Conservation (phyloP, 2,113 vertebrate species). For the Ceyx margarethae region DNA sequence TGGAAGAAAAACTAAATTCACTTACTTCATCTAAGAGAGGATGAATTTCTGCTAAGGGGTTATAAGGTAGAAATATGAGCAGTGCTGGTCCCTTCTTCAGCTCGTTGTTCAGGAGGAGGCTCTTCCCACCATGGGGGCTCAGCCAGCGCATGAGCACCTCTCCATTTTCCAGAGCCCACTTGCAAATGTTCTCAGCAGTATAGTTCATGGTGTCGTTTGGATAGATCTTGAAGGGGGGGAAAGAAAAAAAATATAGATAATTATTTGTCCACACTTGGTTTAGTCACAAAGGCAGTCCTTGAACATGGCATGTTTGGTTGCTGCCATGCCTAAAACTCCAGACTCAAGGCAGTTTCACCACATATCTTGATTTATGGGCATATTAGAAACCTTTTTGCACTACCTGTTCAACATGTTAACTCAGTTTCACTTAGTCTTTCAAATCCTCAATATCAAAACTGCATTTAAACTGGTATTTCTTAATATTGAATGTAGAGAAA, state of each 20-base stretch:
- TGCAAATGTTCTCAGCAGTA: slow-evolving; percentile 87
- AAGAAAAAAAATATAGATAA: not conserved
- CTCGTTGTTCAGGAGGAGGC: slow-evolving; percentile 87
- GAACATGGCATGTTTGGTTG: not conserved
- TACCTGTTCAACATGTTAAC: not conserved
- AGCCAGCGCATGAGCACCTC: slow-evolving; percentile 88
- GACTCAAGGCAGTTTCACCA: not conserved
- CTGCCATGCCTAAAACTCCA: not conserved
- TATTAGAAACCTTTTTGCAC: not conserved
- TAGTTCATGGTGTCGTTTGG: slow-evolving; percentile 83
- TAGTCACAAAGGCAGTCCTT: not conserved
- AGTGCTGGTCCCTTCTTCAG: slow-evolving; percentile 93
- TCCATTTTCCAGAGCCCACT: slow-evolving; percentile 88
- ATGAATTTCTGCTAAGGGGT: slow-evolving; percentile 80
- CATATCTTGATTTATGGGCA: not conserved
- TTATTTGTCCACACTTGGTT: not conserved
- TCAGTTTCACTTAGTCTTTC: not conserved
- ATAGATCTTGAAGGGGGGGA: slow-evolving; percentile 79
- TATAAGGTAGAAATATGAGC: slow-evolving; percentile 88
- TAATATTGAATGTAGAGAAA: not conserved
- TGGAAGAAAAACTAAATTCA: not conserved
- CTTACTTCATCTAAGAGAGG: slow-evolving; percentile 87
- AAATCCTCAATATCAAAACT: not conserved
- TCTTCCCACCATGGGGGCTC: slow-evolving; percentile 90
- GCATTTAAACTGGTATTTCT: not conserved